phyloP scores from a whole-genome alignment of 92 coral and sea anemone species.

The Virgularia gustaviana region DNA sequence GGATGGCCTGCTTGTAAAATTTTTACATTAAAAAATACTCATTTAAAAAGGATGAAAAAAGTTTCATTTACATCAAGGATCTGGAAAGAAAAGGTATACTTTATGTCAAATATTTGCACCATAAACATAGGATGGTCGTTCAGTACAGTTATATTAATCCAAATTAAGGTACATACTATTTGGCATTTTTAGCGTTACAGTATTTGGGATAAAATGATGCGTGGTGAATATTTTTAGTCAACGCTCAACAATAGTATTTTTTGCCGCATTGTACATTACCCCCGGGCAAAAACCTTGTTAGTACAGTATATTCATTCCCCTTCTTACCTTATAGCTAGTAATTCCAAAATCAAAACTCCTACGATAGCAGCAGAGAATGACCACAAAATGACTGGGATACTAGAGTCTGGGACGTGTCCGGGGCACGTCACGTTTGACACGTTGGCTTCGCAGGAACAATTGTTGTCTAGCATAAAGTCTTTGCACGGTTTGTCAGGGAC shows the following conservation, averaged over 20 bases:
- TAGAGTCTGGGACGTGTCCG: background rate
- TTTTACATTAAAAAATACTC: too few relatives aligned
- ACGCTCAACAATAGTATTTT: background rate
- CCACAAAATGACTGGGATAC: constrained; percentile 11
- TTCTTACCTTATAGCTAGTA: constrained; percentile 6
- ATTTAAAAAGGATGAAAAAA: too few relatives aligned
- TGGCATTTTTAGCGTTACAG: background rate
- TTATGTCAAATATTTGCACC: too few relatives aligned
- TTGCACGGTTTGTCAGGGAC: background rate
- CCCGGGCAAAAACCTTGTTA: background rate
- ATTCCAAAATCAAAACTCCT: background rate
- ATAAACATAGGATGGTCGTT: too few relatives aligned
- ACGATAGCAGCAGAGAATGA: constrained; percentile 12
- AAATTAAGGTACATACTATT: too few relatives aligned
- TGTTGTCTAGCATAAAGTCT: background rate
- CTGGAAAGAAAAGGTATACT: too few relatives aligned
- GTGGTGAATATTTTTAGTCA: too few relatives aligned
- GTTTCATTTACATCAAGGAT: too few relatives aligned
- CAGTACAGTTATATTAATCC: too few relatives aligned
- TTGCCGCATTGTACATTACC: background rate
- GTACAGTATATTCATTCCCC: background rate
- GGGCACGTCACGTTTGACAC: background rate
- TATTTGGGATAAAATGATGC: too few relatives aligned
- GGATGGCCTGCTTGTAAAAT: too few relatives aligned
- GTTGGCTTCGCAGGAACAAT: background rate